Evolutionary conservation across 2,113 vertebrate species (phyloP).

Genomic region (Tachuris rubrigastra): DNA sequence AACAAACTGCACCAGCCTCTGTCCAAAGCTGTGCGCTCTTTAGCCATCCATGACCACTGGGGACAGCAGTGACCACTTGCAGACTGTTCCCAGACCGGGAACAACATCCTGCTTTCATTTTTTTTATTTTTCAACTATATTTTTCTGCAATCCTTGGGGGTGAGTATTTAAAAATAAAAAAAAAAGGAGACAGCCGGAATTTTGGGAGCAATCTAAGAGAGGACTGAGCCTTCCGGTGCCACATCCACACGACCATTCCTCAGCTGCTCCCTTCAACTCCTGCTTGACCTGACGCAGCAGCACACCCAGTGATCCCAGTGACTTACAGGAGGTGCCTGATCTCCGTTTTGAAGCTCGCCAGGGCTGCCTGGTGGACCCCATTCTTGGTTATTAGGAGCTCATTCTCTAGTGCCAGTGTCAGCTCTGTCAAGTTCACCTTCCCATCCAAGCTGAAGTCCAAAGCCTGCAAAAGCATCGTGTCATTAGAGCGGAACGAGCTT

Average conservation of each 20-base stretch:
- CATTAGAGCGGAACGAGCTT: fast-evolving
- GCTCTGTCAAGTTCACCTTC: constrained; percentile 86
- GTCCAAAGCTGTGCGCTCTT: not conserved
- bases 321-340: constrained; percentile 93
- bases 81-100: not conserved
- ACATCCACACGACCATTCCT: fast-evolving
- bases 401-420: constrained; percentile 89
- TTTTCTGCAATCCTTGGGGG: not conserved
- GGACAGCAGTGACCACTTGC: not conserved
- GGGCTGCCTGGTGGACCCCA: constrained; percentile 85
- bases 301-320: fast-evolving
- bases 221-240: not conserved
- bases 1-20: not conserved
- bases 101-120: not conserved
- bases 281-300: fast-evolving
- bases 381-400: constrained; percentile 91
- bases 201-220: not conserved
- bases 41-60: not conserved
- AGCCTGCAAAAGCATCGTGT: constrained; percentile 70
- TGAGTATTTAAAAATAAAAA: not conserved
- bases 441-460: constrained; percentile 89
- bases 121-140: fast-evolving
- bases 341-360: constrained; percentile 92
- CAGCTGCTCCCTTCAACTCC: not conserved
- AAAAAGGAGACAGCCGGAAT: not conserved